Evolutionary conservation across 64 coral and sea anemone species (phyloP).

Genomic region (Astreopora myriophthalma): DNA sequence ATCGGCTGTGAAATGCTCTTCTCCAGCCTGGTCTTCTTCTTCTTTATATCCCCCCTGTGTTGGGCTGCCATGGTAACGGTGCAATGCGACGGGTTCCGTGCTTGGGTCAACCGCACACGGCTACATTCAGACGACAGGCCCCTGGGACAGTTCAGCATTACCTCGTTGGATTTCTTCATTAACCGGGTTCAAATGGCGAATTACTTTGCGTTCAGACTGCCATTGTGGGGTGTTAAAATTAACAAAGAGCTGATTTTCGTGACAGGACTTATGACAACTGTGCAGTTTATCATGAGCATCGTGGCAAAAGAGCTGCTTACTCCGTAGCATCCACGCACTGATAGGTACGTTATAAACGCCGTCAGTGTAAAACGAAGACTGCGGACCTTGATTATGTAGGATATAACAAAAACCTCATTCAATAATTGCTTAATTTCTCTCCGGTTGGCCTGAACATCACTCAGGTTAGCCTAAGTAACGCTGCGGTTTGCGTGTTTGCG

Average conservation of each 20-base stretch:
- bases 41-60: conserved; percentile 35
- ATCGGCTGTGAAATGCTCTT: conserved; percentile 42
- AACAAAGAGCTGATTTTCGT: conserved; percentile 1
- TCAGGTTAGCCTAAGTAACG: too few relatives aligned
- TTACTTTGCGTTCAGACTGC: conserved; percentile 23
- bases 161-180: conserved; percentile 51
- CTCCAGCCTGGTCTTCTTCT: conserved; percentile 38
- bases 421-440: too few relatives aligned
- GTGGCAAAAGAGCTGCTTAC: neutral
- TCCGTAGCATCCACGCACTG: too few relatives aligned
- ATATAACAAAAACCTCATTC: too few relatives aligned
- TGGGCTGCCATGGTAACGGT: conserved; percentile 59
- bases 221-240: neutral
- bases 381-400: too few relatives aligned
- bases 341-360: too few relatives aligned
- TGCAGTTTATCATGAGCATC: neutral
- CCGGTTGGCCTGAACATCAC: too few relatives aligned
- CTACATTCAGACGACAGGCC: conserved; percentile 16
- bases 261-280: conserved; percentile 41
- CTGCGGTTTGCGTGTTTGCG: too few relatives aligned
- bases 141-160: neutral
- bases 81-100: conserved; percentile 23
- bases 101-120: neutral
- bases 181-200: conserved; percentile 48
- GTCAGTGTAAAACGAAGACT: too few relatives aligned